Evolutionary conservation across 2,113 vertebrate genomes (phyloP).

Genomic region (Myotis lucifugus): DNA sequence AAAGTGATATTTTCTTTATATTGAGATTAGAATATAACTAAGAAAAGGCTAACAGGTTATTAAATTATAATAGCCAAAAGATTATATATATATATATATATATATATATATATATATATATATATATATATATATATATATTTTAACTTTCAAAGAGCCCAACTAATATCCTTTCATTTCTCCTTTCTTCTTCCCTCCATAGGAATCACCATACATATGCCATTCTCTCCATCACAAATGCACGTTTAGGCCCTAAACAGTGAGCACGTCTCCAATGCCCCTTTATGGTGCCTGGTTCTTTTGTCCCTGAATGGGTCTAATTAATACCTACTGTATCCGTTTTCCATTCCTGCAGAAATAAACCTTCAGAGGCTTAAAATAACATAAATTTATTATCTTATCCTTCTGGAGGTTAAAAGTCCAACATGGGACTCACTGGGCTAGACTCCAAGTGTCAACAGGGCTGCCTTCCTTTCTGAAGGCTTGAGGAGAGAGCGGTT

Average conservation of each 20-base stretch:
- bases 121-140: too few species aligned
- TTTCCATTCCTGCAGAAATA: background rate
- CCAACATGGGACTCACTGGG: background rate
- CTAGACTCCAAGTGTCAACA: background rate
- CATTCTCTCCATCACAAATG: background rate
- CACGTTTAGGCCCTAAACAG: background rate
- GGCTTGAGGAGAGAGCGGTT: background rate
- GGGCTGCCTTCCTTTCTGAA: background rate
- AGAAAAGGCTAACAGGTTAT: background rate
- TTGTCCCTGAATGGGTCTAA: background rate
- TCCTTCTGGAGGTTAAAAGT: background rate
- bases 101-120: too few species aligned
- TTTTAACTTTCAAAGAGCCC: background rate
- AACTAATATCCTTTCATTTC: background rate
- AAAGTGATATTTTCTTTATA: background rate
- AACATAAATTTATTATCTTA: background rate
- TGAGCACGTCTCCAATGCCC: background rate
- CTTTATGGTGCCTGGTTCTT: background rate
- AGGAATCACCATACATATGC: background rate
- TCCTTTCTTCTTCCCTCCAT: background rate
- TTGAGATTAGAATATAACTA: background rate
- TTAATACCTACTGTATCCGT: background rate
- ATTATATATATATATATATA: too few species aligned
- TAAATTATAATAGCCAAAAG: background rate
- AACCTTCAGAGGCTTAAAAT: background rate